A percentile compares a stretch with the other conserved stretches of the same genome.
Conservation (phyloP, 2,113 vertebrate genomes). For the Entosphenus tridentatus region DNA sequence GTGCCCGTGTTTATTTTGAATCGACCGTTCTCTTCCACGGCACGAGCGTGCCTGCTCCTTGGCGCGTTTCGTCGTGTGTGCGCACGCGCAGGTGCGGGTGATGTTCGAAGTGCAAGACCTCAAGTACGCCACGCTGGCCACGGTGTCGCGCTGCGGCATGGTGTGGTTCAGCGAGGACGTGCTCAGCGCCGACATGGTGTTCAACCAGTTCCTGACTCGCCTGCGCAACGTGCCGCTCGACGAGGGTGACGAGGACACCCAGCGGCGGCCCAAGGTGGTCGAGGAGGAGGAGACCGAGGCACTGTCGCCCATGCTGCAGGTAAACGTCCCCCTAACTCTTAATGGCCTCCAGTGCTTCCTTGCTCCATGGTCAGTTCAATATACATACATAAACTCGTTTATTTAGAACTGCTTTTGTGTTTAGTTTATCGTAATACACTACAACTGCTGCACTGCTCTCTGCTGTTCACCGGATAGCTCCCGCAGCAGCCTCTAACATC, state of each 20-base stretch:
- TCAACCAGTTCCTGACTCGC: conserved; percentile 78
- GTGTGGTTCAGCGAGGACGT: conserved; percentile 37
- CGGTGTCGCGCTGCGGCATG: conserved; percentile 40
- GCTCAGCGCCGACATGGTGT: conserved; percentile 75
- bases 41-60: no score
- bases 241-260: conserved; percentile 86
- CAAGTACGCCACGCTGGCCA: conserved; percentile 34
- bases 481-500: no score
- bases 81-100: conserved; percentile 13
- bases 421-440: no score
- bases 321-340: conserved; percentile 13
- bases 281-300: conserved; percentile 76
- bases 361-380: no score
- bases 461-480: no score
- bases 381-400: no score
- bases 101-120: conserved; percentile 39
- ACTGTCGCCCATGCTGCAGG: conserved; percentile 87
- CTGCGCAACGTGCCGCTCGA: conserved; percentile 78
- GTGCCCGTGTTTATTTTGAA: no score
- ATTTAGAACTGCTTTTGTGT: no score
- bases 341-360: no score
- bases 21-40: no score
- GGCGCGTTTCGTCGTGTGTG: no score
- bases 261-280: conserved; percentile 53
- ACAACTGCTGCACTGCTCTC: no score